Base-by-base conservation (phyloP, 2,888 invertebrate species). In the Himalopsyche kuldschensis region DNA sequence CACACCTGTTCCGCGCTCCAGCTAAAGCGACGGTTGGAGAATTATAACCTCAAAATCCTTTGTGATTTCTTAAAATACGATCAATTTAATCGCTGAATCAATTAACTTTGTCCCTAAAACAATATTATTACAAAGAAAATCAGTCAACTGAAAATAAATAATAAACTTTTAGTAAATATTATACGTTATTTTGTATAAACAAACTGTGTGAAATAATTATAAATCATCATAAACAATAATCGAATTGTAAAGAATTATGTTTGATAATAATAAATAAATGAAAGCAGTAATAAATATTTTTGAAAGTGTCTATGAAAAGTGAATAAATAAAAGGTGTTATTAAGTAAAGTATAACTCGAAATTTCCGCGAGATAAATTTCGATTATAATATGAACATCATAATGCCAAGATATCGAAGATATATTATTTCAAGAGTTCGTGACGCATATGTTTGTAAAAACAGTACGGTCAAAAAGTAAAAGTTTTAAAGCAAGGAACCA, bases 381-480 rank as follows among this genome's bases (percentile, higher is more conserved):
- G 27, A 69, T n/a, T n/a, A n/a, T 41, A 41, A 41, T 41, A 41
- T 15, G 41, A 15, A 41, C 41, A 41, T 69, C 30, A 69, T 69
- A 69, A 69, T 30, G 69, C 69, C 69, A 69, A 69, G 27, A 27
- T 24, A 69, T 69, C 11, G 27, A 27, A 69, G 69, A 69, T 69
- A 69, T 69, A 27, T 30, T 69, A 27, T 69, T 69, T 69, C 69
- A 27, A 69, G 69, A 20, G 69, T 10, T 30, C 69, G 69, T 69
- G 69, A 69, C 69, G 69, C 69, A 69, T 69, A 69, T 76, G 76
- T 20, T 32, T 75, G 46, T n/a, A 80, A 80, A 80, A 80, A 76
- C 30, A 81, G 81, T 31, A 69, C 69, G 69, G 20, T 63, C 78
- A 15, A 82, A 82, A 82, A 82, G 82, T 82, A 82, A 82, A 82